These are phyloP conservation scores for Mesorhabditis sp. DNA, from an alignment of 2,888 invertebrate genomes.

Conservation along the genomic window DNA sequence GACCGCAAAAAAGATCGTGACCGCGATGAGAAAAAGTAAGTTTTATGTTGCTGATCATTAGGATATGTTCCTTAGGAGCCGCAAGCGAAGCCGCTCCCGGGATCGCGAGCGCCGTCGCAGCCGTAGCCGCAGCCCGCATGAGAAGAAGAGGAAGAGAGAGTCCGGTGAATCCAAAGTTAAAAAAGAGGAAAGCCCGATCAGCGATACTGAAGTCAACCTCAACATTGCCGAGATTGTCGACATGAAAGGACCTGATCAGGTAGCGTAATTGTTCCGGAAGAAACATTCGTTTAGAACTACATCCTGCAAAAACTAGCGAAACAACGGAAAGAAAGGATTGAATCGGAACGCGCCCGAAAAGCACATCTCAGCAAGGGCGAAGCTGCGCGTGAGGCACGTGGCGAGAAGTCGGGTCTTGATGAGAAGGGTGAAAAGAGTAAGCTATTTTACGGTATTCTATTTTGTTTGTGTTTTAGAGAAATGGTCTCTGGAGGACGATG, in stretches of 20 bases:
- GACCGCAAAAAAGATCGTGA: slow-evolving; percentile 22
- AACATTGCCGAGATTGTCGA: slow-evolving; percentile 15
- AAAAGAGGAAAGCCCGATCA: not conserved
- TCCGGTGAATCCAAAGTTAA: not conserved
- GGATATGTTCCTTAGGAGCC: not conserved
- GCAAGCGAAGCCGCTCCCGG: not conserved
- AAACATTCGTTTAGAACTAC: slow-evolving; percentile 3
- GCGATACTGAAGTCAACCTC: slow-evolving; percentile 3
- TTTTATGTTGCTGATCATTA: not conserved
- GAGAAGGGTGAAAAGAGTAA: too few relatives aligned
- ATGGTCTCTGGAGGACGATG: slow-evolving; percentile 93
- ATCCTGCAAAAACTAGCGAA: slow-evolving; percentile 33
- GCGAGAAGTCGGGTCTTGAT: too few relatives aligned
- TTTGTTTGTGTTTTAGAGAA: slow-evolving; percentile 10
- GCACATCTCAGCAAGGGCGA: slow-evolving; percentile 15
- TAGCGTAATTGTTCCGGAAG: not conserved
- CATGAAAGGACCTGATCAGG: slow-evolving; percentile 12
- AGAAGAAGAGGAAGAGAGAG: slow-evolving; percentile 11
- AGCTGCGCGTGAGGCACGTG: not conserved
- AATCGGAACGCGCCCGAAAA: slow-evolving; percentile 29
- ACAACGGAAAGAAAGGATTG: slow-evolving; percentile 34
- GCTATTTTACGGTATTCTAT: too few relatives aligned
- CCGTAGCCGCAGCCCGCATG: slow-evolving; percentile 1
- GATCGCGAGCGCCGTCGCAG: slow-evolving; percentile 6
- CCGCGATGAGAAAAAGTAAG: slow-evolving; percentile 10